Evolutionary conservation across 2,797 vertebrate genomes (phyloP), one percentile per base, ranked within the genome.

Genomic region (Hybognathus amarus): DNA sequence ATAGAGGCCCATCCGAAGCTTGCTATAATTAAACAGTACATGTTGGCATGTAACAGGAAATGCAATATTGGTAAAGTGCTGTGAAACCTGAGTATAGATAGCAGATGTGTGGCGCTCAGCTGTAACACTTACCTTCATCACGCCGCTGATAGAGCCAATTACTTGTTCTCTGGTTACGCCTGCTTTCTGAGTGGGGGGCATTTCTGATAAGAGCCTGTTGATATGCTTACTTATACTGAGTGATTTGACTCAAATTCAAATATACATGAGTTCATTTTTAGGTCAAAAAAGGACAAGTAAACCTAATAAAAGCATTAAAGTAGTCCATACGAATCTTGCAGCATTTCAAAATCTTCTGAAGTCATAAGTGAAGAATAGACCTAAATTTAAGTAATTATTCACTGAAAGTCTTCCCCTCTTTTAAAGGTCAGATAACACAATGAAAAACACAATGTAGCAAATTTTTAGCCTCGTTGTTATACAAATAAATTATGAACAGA

Each of bases 61-160:
- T 88, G 91, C 90, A 92, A 93, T 93, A 92, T 92, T 94, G 90
- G 85, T 90, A 89, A 94, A 94, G 93, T 93, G 89, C 90, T 85
- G 86, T 73, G 92, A 92, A 94, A 94, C 91, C 86, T 85, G 93
- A 95, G 93, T 90, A 89, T 86, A 93, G 92, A 87, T 91, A 94
- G 93, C 93, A 93, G 92, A 94, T 95, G 92, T 85, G 85, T 86
- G 82, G 92, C 83, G 85, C 87, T 91, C 87, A 84, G 89, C 83
- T 89, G 92, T 91, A 89, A 90, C 90, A 90, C 90, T 93, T 94
- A 92, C 91, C 81, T 79, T 89, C 89, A 89, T 91, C 88, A 90
- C 90, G 91, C 90, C 89, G 88, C 91, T 73, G 86, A 91, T 92
- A 92, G 87, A 88, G 88, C 85, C 92, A 92, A 92, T 94, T 93